Conservation (phyloP, 2,113 vertebrate genomes). For the Dipodomys stephensi region DNA sequence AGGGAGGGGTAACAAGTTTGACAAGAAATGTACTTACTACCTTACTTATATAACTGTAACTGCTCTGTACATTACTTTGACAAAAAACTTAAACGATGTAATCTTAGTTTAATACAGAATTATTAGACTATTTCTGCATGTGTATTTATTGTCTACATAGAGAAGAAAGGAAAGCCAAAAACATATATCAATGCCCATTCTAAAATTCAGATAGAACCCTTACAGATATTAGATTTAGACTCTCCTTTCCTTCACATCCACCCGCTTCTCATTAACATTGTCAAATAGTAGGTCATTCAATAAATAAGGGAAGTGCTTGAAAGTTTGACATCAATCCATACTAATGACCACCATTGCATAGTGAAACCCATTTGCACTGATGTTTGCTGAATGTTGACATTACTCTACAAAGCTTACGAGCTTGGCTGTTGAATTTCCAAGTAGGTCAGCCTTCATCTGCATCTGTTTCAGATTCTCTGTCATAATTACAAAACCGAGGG, state of each 20-base stretch:
- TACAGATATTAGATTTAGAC: background rate
- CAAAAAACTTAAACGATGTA: too few relatives aligned
- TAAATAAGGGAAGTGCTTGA: slow-evolving; percentile 11
- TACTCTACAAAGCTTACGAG: slow-evolving; percentile 47
- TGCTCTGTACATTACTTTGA: too few relatives aligned
- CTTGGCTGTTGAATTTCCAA: slow-evolving; percentile 59
- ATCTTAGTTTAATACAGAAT: background rate
- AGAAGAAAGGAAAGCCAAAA: background rate
- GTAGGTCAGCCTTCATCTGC: slow-evolving; percentile 67
- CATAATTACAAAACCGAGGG: slow-evolving; percentile 47
- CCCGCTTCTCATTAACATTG: background rate
- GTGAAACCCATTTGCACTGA: slow-evolving; percentile 57
- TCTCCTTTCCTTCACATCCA: background rate
- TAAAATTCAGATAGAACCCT: background rate
- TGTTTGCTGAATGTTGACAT: slow-evolving; percentile 34
- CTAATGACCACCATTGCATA: background rate
- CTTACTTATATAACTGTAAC: too few relatives aligned
- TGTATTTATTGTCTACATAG: background rate
- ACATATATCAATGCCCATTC: slow-evolving; percentile 11
- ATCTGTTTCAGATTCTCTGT: slow-evolving; percentile 56
- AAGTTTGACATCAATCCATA: background rate
- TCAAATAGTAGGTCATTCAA: slow-evolving; percentile 42
- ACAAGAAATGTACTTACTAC: too few relatives aligned
- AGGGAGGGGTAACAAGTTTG: too few relatives aligned
- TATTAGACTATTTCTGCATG: background rate